Conservation (phyloP, 2,888 invertebrate genomes). For the Girardia tigrina region DNA sequence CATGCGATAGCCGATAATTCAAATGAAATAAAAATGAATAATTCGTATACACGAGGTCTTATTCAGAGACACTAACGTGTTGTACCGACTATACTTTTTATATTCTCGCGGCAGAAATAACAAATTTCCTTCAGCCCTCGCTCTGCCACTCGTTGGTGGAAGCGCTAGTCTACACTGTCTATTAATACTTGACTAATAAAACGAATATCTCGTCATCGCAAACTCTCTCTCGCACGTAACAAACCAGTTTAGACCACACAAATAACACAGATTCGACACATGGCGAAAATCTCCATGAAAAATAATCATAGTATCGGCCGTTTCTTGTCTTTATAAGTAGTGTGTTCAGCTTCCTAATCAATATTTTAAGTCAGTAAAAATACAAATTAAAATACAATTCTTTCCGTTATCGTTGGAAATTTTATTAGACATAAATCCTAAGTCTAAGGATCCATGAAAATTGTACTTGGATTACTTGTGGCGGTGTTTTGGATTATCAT, state of each 20-base stretch:
- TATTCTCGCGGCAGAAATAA: neutral
- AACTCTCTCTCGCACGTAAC: neutral
- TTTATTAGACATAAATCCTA: neutral
- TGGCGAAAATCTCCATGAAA: slow-evolving; percentile 13
- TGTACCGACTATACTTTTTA: neutral
- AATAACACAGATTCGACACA: slow-evolving; percentile 4
- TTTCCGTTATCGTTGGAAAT: neutral
- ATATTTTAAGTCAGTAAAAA: neutral
- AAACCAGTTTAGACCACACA: slow-evolving; percentile 10
- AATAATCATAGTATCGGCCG: neutral
- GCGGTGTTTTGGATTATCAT: slow-evolving; percentile 23
- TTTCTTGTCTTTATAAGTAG: neutral
- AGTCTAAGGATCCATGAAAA: neutral
- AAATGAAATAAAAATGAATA: no score
- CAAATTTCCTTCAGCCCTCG: slow-evolving; percentile 8
- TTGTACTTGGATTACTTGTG: slow-evolving; percentile 8
- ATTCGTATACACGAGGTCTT: no score
- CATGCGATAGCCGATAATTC: no score
- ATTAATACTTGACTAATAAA: neutral
- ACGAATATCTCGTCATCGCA: neutral
- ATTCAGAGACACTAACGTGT: neutral
- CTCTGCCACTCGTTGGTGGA: neutral
- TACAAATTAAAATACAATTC: neutral
- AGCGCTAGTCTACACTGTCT: neutral
- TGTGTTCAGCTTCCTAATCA: neutral